Evolutionary conservation across 1,140 invertebrate genomes (phyloP), one percentile per base, ranked within the genome.

Genomic region (Drosophila rufa): DNA sequence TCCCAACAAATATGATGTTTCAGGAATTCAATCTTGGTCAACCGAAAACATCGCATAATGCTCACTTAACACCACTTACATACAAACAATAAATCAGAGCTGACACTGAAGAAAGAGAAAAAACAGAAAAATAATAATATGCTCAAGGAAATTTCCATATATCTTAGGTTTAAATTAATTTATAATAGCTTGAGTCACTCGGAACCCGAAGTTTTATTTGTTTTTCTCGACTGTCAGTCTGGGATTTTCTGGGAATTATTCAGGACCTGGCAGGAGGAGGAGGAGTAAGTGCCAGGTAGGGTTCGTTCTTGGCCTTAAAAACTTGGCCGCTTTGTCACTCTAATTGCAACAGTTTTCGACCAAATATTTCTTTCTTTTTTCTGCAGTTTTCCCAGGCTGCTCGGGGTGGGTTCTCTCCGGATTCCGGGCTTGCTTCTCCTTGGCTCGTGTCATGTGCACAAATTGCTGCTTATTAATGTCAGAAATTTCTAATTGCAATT

Each of bases 381-480:
- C 19, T 22, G 19, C 19, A 22, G 1, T 22, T 22, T 2, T 12
- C 11, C 22, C 33, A 33, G 33, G 17, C 43, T 46, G 17, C 19
- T 45, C 14, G 14, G 12, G 12, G 59, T 12, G 14, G 22, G 7
- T 9, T 15, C 17, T 36, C 36, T 36, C 38, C 15, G 4, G 5
- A 7, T 15, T 66, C 59, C 50, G 30, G 8, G 8, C 15, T 22
- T n/a, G 38, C n/a, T 53, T 30, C 25, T 73, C 64, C 17, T 36
- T 46, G 75, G 36, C 33, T 75, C 56, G 80, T 87, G 83, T 83
- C 80, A 80, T 87, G 80, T 87, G 80, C 83, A 87, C 80, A 80
- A 87, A 89, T 89, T 83, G 84, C 84, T 84, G 84, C 83, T 87
- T 87, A 87, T 87, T 87, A 87, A 87, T 87, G 84, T 87, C 84